Conservation (phyloP, 2,888 invertebrate species). For the Poecilus cupreus region DNA sequence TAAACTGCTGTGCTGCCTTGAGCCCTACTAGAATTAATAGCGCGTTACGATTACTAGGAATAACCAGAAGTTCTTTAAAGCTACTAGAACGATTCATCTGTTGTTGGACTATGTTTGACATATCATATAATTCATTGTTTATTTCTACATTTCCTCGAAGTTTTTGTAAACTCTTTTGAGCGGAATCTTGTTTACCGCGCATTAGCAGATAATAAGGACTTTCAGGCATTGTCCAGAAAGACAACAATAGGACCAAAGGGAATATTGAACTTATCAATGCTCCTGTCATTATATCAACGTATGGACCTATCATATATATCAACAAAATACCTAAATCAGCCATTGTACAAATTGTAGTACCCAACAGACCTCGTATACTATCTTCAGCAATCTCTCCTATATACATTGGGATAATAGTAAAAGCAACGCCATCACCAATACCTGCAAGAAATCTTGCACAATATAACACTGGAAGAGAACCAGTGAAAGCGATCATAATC, state of each 20-base stretch:
- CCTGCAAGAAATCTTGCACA: constrained; percentile 77
- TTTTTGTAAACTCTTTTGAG: constrained; percentile 72
- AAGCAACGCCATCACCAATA: constrained; percentile 73
- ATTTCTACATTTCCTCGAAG: constrained; percentile 74
- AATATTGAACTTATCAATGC: constrained; percentile 73
- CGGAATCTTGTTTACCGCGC: constrained; percentile 71
- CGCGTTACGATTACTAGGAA: constrained; percentile 78
- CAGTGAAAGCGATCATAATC: constrained; percentile 78
- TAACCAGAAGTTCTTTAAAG: constrained; percentile 75
- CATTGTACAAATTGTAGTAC: constrained; percentile 76
- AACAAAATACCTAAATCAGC: constrained; percentile 75
- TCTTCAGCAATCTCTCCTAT: constrained; percentile 78
- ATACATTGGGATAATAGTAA: constrained; percentile 75
- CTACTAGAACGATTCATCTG: constrained; percentile 75
- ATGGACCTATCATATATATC: constrained; percentile 73
- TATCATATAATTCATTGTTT: constrained; percentile 70
- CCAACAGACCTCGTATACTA: constrained; percentile 76
- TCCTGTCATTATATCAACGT: constrained; percentile 73
- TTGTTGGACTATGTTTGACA: constrained; percentile 68
- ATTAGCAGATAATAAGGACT: constrained; percentile 75
- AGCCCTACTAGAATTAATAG: constrained; percentile 78
- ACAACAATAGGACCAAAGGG: constrained; percentile 72
- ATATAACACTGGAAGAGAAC: constrained; percentile 76
- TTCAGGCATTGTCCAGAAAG: constrained; percentile 76
- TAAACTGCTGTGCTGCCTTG: constrained; percentile 75